Base-by-base conservation (phyloP, 2,888 invertebrate genomes). In the Drymonia ruficornis region DNA sequence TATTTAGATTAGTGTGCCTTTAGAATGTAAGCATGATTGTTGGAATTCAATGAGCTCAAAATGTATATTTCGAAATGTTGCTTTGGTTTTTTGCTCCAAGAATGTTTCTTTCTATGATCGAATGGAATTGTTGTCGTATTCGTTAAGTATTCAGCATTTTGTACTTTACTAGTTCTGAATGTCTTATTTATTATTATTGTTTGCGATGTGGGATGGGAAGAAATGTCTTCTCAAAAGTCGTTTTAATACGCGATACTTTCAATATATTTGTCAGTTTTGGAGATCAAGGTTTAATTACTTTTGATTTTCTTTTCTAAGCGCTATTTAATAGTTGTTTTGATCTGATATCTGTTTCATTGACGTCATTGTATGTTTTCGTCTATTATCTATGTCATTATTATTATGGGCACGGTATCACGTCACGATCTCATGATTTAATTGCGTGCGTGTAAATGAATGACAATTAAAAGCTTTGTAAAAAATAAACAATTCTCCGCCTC, bases 371-470 rank as follows among this genome's bases (percentile, higher is more conserved):
- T 52, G 54, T 62, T 67, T 68, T 59, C 52, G 59, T 59, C 65
- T 56, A 61, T 57, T 62, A 62, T 53, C 31, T 47, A 47, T 57
- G 48, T 61, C 54, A 55, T 59, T 59, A 67, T 60, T 60, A 44
- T 56, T 58, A 56, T 64, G 50, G 56, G 47, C 47, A 56, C 55
- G 56, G 52, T 52, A 63, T 65, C 53, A 56, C 61, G 53, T 52
- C 53, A 53, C 56, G 59, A 70, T 64, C 66, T 68, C 66, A 61
- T 59, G 52, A 61, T 63, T 53, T 65, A 70, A 67, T 69, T 60
- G 65, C 56, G 60, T 52, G 54, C 54, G 54, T 46, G 52, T 60
- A 56, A 60, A 62, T 65, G 57, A 45, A 43, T 42, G 15, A 48
- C 55, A 65, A 61, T 57, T 61, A 55, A 29, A 31, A 54, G 49